phyloP scores from a whole-genome alignment of 2,113 vertebrate species.

The Mus spicilegus region DNA sequence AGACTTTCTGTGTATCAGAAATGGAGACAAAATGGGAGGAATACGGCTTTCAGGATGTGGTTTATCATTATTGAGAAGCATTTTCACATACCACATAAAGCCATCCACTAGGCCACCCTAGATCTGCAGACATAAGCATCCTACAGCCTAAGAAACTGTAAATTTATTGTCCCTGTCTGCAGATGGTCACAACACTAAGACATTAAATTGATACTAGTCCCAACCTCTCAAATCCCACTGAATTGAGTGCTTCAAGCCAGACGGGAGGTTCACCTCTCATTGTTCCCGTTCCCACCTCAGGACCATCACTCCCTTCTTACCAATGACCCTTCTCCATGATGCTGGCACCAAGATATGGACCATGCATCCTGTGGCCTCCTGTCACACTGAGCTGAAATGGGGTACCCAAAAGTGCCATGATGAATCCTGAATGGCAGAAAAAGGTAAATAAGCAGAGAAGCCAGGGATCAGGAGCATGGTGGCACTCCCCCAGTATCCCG shows the following conservation, averaged over 20 bases:
- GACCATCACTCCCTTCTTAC: not conserved
- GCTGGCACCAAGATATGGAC: not conserved
- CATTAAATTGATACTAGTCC: not conserved
- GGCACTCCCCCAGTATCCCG: rapidly evolving
- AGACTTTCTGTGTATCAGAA: not conserved
- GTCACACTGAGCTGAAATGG: not conserved
- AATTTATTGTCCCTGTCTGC: not conserved
- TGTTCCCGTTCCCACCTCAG: not conserved
- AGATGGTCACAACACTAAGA: not conserved
- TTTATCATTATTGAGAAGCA: not conserved
- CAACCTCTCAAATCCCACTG: not conserved
- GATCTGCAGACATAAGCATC: not conserved
- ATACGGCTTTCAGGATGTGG: not conserved
- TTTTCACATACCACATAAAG: not conserved
- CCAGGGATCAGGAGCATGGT: not conserved
- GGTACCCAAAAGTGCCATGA: rapidly evolving
- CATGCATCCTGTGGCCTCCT: not conserved
- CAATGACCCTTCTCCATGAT: not conserved
- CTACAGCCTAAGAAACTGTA: not conserved
- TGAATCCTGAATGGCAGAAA: not conserved
- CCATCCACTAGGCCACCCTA: too few species aligned
- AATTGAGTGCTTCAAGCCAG: not conserved
- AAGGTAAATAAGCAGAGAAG: not conserved
- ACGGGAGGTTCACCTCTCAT: not conserved
- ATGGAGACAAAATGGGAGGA: not conserved